Evolutionary conservation across 2,888 invertebrate genomes (phyloP).

Genomic region (Lepetodrilus schrolli): DNA sequence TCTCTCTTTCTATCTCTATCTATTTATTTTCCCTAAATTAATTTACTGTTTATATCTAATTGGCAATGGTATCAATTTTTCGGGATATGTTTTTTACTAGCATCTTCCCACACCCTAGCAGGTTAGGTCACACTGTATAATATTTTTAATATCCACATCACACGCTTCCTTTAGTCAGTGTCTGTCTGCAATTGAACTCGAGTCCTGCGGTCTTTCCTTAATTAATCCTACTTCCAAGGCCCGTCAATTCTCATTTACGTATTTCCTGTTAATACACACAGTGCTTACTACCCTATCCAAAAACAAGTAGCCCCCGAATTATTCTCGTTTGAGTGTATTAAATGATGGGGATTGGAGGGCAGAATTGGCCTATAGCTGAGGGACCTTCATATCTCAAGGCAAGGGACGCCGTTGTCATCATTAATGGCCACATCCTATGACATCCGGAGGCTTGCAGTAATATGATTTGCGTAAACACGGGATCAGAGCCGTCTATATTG

Average conservation of each 20-base stretch:
- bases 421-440: neutral
- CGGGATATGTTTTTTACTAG: too few species aligned
- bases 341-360: constrained; percentile 11
- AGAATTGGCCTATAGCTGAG: constrained; percentile 3
- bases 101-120: too few species aligned
- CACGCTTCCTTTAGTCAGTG: too few species aligned
- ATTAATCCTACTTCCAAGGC: constrained; percentile 3
- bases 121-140: too few species aligned
- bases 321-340: constrained; percentile 14
- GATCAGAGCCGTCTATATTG: too few species aligned
- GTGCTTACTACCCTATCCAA: neutral
- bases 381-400: neutral
- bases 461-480: constrained; percentile 23
- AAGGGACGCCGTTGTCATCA: neutral
- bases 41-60: too few species aligned
- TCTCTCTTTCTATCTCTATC: too few species aligned
- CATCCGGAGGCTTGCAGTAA: constrained; percentile 10
- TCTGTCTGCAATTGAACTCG: too few species aligned
- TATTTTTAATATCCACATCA: too few species aligned
- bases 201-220: too few species aligned
- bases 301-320: neutral
- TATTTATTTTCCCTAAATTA: too few species aligned
- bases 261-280: neutral
- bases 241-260: neutral
- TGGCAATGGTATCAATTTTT: too few species aligned